Evolutionary conservation across 2,888 invertebrate genomes (phyloP), one percentile per base, ranked within the genome.

Genomic region (Ryuthela nishihirai): DNA sequence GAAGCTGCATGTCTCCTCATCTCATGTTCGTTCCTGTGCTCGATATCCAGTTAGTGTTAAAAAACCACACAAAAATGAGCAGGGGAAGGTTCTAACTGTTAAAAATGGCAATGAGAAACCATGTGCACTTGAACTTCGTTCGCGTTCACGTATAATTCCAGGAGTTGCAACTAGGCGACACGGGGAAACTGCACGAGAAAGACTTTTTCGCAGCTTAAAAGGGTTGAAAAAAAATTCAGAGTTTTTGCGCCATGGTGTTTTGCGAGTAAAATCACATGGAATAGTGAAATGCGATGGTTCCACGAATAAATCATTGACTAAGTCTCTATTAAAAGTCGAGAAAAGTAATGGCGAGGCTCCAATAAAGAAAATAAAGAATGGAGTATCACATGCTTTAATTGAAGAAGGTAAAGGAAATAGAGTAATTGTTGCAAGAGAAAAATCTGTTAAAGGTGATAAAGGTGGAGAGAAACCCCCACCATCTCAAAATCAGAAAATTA

Each of bases 171-270:
- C 59, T 2, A 56, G 56, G 29, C 58, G 56, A 34, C 54, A 65
- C 26, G 60, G 52, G 17, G 63, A 64, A 50, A 67, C 62, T 12
- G 58, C 65, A 9, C 49, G 65, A n/a, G 66, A 66, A 34, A 50
- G 66, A 21, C 40, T 66, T 3, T 65, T 66, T 17, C 58, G 63
- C 4, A 66, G 64, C 45, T 25, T 66, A n/a, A 66, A 66, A 45
- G 65, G 66, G 3, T 35, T 66, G 15, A 66, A 65, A 23, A 66
- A 66, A 41, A 64, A 60, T 39, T 58, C 62, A 1, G 58, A 62
- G 45, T 18, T 35, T 20, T 25, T 15, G n/a, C 29, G 24, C 12
- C 43, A 38, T 9, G 29, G 29, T 29, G 29, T 29, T 29, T 36
- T 59, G 9, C 53, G 49, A 1, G 53, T 53, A 21, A 59, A 59